A percentile compares a stretch with the other conserved stretches of the same genome.
phyloP scores from a whole-genome alignment of 2,888 invertebrate genomes.

The Drosophila colorata region DNA sequence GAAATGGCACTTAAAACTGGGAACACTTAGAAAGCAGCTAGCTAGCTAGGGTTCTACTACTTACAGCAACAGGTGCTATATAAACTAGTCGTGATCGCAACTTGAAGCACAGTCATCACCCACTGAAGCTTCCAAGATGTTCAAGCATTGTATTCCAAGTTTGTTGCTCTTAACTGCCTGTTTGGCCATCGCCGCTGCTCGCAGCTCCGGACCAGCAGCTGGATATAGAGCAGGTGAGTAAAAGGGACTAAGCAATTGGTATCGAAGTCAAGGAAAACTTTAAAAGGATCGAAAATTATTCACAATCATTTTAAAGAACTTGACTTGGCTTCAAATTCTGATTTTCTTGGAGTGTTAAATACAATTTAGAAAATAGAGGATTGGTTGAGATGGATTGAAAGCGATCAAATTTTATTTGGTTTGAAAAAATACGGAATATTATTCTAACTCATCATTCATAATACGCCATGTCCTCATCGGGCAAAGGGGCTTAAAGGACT shows the following conservation, averaged over 20 bases:
- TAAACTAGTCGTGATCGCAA: conserved; percentile 23
- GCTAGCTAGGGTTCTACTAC: neutral
- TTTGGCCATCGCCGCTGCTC: conserved; percentile 19
- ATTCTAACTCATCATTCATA: too few relatives aligned
- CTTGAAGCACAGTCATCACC: conserved; percentile 48
- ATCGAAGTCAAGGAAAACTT: neutral
- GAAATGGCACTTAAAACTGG: conserved; percentile 13
- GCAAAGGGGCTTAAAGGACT: too few relatives aligned
- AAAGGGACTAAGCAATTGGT: neutral
- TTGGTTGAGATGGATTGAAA: too few relatives aligned
- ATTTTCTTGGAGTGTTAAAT: too few relatives aligned
- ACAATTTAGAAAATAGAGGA: too few relatives aligned
- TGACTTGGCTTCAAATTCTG: too few relatives aligned
- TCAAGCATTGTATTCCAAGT: conserved; percentile 27
- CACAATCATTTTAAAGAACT: too few relatives aligned
- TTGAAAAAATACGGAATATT: too few relatives aligned
- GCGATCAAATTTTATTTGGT: too few relatives aligned
- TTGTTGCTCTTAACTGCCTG: conserved; percentile 24
- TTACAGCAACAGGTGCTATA: conserved; percentile 38
- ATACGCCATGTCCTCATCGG: too few relatives aligned
- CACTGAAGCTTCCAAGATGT: conserved; percentile 38
- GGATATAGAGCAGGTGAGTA: conserved; percentile 16
- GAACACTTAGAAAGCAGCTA: conserved; percentile 16
- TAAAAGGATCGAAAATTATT: too few relatives aligned
- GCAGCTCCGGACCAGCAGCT: neutral